Conservation (phyloP, 2,797 vertebrate genomes). For the Arnoldichthys spilopterus region DNA sequence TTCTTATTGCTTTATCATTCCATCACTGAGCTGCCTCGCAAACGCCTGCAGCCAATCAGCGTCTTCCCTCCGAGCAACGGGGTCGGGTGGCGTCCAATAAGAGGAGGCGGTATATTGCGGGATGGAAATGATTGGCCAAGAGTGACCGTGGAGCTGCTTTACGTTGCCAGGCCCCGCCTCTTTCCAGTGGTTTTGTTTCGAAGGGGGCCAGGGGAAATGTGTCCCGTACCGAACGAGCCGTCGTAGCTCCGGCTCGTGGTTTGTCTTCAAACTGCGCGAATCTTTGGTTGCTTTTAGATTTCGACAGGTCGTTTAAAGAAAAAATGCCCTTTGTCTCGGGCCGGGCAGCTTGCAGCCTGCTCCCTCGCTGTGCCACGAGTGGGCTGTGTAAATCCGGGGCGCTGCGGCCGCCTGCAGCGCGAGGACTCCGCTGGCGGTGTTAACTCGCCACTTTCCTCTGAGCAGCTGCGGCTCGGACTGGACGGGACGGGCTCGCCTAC, state of each 20-base stretch:
- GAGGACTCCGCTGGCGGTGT: not conserved
- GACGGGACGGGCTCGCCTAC: not conserved
- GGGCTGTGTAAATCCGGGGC: constrained; percentile 5
- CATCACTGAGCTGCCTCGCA: not conserved
- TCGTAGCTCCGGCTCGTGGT: not conserved
- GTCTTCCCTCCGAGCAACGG: constrained; percentile 4
- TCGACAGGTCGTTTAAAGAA: not conserved
- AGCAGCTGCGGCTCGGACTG: constrained; percentile 1
- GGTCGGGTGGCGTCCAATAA: constrained; percentile 24
- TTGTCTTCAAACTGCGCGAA: not conserved
- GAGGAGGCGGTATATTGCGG: not conserved
- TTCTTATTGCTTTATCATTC: constrained; percentile 6
- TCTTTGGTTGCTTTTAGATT: not conserved
- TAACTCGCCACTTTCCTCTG: constrained; percentile 14
- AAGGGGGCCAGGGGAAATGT: constrained; percentile 32
- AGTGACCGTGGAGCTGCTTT: constrained; percentile 12
- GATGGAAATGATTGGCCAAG: constrained; percentile 36
- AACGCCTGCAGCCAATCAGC: not conserved
- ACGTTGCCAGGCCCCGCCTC: constrained; percentile 35
- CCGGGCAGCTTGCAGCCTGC: not conserved
- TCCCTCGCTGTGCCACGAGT: not conserved
- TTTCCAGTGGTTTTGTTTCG: constrained; percentile 51
- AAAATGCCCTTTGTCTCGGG: not conserved
- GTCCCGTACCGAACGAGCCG: not conserved
- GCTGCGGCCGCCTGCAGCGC: constrained; percentile 11